Percentiles rank a stretch among this genome's conserved stretches.
phyloP scores from a whole-genome alignment of 1,140 invertebrate species.

The Macrostomum lignano region DNA sequence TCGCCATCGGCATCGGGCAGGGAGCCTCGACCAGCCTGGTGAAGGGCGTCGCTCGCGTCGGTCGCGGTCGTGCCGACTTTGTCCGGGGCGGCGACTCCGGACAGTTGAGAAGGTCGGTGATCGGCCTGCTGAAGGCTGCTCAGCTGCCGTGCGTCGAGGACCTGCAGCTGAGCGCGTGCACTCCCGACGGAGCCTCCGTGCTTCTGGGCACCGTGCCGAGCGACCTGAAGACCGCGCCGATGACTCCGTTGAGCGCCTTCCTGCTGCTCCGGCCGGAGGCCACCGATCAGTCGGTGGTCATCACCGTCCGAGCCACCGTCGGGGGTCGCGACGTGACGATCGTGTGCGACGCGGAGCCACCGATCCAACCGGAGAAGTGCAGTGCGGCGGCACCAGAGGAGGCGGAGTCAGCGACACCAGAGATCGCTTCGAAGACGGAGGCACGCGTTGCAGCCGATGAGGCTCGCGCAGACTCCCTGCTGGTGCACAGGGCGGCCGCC shows the following conservation, averaged over 20 bases:
- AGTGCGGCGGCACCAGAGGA: not conserved
- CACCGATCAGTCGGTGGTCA: too few species aligned
- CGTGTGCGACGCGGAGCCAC: too few species aligned
- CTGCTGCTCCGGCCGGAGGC: too few species aligned
- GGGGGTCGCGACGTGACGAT: too few species aligned
- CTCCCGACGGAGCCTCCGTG: too few species aligned
- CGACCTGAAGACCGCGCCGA: slow-evolving; percentile 9
- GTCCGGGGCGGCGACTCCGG: slow-evolving; percentile 16
- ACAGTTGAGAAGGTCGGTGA: slow-evolving; percentile 16
- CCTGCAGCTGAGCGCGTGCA: not conserved
- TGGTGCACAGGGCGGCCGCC: slow-evolving; percentile 5
- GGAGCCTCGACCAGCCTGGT: slow-evolving; percentile 20
- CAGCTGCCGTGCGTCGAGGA: not conserved
- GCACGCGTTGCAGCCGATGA: not conserved
- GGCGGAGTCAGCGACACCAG: not conserved
- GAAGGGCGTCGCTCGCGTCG: slow-evolving; percentile 20
- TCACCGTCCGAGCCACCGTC: too few species aligned
- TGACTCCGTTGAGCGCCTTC: slow-evolving; percentile 17
- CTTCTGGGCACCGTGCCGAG: slow-evolving; percentile 1
- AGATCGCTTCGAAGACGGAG: not conserved
- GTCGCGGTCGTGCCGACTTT: slow-evolving; percentile 18
- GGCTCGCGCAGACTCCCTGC: not conserved
- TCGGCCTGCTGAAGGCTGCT: slow-evolving; percentile 5
- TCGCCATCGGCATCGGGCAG: slow-evolving; percentile 20
- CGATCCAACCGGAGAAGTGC: too few species aligned